Evolutionary conservation across 2,113 vertebrate genomes (phyloP), one percentile per base, ranked within the genome.

Genomic region (Dipodomys stephensi): DNA sequence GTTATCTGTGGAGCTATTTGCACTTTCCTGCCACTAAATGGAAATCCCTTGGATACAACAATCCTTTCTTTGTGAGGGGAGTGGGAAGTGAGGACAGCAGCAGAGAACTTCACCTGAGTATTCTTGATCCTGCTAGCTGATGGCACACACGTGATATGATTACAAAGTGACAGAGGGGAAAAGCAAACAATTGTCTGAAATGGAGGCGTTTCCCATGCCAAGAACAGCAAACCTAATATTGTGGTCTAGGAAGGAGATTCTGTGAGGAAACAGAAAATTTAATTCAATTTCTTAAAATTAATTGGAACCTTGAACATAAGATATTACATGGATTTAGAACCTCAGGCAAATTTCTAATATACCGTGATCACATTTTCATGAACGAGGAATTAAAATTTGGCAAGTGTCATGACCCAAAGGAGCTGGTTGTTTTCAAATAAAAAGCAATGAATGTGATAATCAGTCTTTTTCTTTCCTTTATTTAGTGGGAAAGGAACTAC

Each of bases 211-310:
- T 16, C 9, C 22, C 23, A 68, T 80, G 96, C 96, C 96, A 97
- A 96, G 77, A 95, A 96, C 91, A 95, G 91, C 94, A 96, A 96
- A 96, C 87, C 39, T 92, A 94, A 96, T 77, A 90, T 79, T 72
- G 11, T n/a, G 67, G 85, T 73, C 87, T 67, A 72, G 46, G 87
- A 68, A 82, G 90, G 80, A 89, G 86, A 87, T 81, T 92, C 89
- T 49, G 30, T 68, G 32, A 94, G 79, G 83, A 97, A 97, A 92
- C 18, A 23, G 71, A 74, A 67, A 93, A 91, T 85, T 91, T 94
- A 96, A 97, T 96, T 97, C 81, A 96, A 94, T 96, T 97, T 97
- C 91, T 92, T 85, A 90, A 87, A 91, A 96, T 92, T 96, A 97
- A 96, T 39, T 95, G 96, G 93, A 96, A 95, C 74, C 96, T 94